A percentile compares a stretch with the other conserved stretches of the same genome.
These are phyloP conservation scores for Bujurquina vittata DNA, from an alignment of 2,113 vertebrate species.

Conservation along the genomic window DNA sequence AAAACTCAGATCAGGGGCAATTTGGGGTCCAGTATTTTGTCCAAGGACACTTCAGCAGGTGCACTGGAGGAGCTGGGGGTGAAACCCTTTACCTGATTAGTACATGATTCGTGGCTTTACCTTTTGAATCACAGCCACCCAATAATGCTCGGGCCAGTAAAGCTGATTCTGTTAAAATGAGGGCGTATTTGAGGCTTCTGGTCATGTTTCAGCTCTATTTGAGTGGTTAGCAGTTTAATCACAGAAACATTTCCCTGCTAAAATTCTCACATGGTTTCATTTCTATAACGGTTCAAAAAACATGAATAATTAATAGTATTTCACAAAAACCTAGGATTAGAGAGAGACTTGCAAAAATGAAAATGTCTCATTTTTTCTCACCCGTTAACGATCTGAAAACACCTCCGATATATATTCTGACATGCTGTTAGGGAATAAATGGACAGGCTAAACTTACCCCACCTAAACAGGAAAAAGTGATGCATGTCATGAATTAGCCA, in stretches of 20 bases:
- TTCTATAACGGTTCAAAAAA: slow-evolving; percentile 5
- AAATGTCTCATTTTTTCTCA: neutral
- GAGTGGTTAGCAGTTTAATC: neutral
- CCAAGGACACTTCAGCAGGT: too few relatives aligned
- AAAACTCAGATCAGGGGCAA: too few relatives aligned
- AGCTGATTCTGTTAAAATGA: neutral
- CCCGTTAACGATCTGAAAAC: neutral
- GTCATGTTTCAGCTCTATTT: slow-evolving; percentile 9
- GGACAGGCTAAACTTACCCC: neutral
- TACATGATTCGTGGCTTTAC: too few relatives aligned
- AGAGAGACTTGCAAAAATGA: slow-evolving; percentile 1
- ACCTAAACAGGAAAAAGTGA: neutral
- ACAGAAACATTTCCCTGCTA: slow-evolving; percentile 5
- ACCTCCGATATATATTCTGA: neutral
- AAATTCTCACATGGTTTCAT: slow-evolving; percentile 2
- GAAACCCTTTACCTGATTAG: too few relatives aligned
- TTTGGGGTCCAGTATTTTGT: too few relatives aligned
- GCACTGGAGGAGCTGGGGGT: too few relatives aligned
- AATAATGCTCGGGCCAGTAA: neutral
- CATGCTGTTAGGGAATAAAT: neutral
- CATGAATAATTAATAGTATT: slow-evolving; percentile 13
- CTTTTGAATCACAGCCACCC: neutral
- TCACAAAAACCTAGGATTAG: neutral
- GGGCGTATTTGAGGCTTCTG: neutral
- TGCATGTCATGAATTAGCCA: neutral